These are phyloP conservation scores for Pangasius macronema DNA, from an alignment of 2,797 vertebrate species.

Conservation along the genomic window DNA sequence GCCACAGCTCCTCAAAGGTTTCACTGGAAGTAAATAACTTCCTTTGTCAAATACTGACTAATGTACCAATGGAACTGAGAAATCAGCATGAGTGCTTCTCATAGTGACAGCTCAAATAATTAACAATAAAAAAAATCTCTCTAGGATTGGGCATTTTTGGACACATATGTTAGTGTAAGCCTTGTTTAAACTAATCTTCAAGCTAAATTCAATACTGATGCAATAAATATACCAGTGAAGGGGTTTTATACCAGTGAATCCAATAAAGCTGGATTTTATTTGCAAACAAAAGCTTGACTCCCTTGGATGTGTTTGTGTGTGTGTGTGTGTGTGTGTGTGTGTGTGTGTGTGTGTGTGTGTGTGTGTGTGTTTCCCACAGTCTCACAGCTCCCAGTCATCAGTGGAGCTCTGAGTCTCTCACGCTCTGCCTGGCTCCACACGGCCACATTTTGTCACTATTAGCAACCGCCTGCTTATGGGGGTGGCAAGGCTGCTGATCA, in stretches of 20 bases:
- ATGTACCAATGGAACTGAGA: not conserved
- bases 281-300: conserved; percentile 22
- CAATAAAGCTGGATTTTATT: conserved; percentile 3
- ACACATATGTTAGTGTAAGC: not conserved
- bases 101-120: conserved; percentile 28
- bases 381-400: conserved; percentile 42
- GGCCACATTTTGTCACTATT: conserved; percentile 73
- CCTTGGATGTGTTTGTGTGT: not conserved
- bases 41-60: conserved; percentile 41
- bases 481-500: conserved; percentile 59
- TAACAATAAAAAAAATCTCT: conserved; percentile 28
- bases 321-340: conserved; percentile 14
- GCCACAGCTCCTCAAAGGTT: conserved; percentile 24
- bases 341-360: not conserved
- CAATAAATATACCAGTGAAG: conserved; percentile 2
- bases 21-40: conserved; percentile 38
- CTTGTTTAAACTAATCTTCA: conserved; percentile 6
- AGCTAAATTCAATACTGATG: conserved; percentile 19
- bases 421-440: conserved; percentile 54
- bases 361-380: conserved; percentile 32
- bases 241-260: not conserved
- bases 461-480: conserved; percentile 72
- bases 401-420: conserved; percentile 46
- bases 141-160: conserved; percentile 16
- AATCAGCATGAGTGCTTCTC: conserved; percentile 15